phyloP scores from a whole-genome alignment of 1,140 invertebrate species.

The Scaptomyza montana region DNA sequence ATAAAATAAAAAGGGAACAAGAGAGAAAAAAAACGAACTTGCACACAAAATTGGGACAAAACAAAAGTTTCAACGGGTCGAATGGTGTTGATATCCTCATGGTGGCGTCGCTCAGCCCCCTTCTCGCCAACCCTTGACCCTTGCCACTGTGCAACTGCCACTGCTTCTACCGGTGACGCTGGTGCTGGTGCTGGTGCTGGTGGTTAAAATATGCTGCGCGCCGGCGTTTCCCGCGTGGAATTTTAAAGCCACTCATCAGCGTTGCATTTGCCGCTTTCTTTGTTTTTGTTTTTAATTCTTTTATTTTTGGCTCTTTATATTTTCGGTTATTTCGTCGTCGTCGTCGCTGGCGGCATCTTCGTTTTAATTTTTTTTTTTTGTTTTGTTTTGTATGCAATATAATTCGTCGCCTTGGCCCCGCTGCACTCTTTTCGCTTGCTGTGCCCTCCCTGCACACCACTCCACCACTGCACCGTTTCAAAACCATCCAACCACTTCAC shows the following conservation, averaged over 20 bases:
- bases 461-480: not conserved
- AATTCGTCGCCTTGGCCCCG: conserved; percentile 43
- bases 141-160: conserved; percentile 10
- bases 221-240: conserved; percentile 55
- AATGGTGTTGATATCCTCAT: conserved; percentile 71
- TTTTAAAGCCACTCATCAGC: conserved; percentile 60
- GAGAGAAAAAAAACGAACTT: conserved; percentile 39
- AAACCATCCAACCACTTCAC: conserved; percentile 8
- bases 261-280: conserved; percentile 57
- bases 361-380: conserved; percentile 60
- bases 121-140: no score
- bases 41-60: conserved; percentile 69
- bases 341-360: conserved; percentile 48
- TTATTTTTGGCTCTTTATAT: conserved; percentile 15
- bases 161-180: conserved; percentile 4
- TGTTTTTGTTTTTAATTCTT: conserved; percentile 24
- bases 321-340: conserved; percentile 3
- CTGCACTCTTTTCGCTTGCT: not conserved
- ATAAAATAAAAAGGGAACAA: conserved; percentile 3
- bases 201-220: conserved; percentile 58
- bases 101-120: conserved; percentile 31
- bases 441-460: no score
- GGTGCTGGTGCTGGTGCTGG: conserved; percentile 17
- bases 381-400: conserved; percentile 66
- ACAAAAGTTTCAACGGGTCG: conserved; percentile 53